These are phyloP conservation scores for Neuroterus valhalla DNA, from an alignment of 1,140 invertebrate species.

Conservation along the genomic window DNA sequence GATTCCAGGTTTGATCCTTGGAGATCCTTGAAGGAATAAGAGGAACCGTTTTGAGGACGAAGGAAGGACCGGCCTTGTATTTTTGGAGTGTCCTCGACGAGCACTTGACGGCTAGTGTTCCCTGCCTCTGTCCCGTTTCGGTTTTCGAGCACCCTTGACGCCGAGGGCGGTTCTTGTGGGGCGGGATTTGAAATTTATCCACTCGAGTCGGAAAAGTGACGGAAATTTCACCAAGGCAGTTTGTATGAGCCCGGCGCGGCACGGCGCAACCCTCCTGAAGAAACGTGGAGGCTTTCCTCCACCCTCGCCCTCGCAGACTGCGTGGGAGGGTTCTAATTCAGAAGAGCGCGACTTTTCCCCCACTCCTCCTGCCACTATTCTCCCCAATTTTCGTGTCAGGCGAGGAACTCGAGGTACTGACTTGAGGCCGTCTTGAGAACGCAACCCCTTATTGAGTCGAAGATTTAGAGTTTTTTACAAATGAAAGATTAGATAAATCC, in stretches of 20 bases:
- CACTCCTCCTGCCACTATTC: conserved; percentile 10
- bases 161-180: conserved; percentile 65
- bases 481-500: too few relatives aligned
- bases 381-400: not conserved
- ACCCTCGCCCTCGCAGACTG: not conserved
- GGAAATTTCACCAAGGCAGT: conserved; percentile 42
- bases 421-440: conserved; percentile 23
- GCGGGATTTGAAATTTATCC: conserved; percentile 44
- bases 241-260: conserved; percentile 21
- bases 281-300: conserved; percentile 4
- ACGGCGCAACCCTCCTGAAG: too few relatives aligned
- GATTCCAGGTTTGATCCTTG: not conserved
- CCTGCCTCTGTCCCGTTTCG: conserved; percentile 65
- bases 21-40: not conserved
- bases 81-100: conserved; percentile 73
- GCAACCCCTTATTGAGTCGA: too few relatives aligned
- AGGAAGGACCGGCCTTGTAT: conserved; percentile 52
- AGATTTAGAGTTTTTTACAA: too few relatives aligned
- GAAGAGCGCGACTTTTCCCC: not conserved
- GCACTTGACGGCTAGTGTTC: conserved; percentile 74
- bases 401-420: conserved; percentile 24
- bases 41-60: conserved; percentile 39
- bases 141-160: conserved; percentile 68
- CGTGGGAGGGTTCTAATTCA: not conserved
- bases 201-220: conserved; percentile 39